Evolutionary conservation across 2,888 invertebrate species (phyloP).

Genomic region (Frankliniella intonsa): DNA sequence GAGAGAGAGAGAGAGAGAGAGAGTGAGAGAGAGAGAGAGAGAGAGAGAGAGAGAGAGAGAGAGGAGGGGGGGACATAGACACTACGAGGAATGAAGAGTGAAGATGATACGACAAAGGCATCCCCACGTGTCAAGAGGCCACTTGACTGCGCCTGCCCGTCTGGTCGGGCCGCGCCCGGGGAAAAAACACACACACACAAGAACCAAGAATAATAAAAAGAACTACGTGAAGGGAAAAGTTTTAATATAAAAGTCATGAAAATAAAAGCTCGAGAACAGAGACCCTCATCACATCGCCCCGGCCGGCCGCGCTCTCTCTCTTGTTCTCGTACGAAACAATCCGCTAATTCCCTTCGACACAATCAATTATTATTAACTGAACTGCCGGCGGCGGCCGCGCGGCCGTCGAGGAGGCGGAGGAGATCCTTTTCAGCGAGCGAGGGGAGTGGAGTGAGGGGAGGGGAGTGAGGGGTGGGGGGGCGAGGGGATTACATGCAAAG

Average conservation of each 20-base stretch:
- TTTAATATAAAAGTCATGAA: no score
- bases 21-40: not conserved
- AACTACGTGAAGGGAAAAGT: no score
- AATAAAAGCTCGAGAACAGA: not conserved
- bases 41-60: constrained; percentile 14
- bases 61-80: not conserved
- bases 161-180: no score
- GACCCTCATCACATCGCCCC: not conserved
- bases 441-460: not conserved
- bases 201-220: no score
- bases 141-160: no score
- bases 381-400: not conserved
- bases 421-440: not conserved
- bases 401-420: not conserved
- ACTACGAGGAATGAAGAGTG: no score
- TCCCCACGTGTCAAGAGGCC: no score
- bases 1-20: not conserved
- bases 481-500: not conserved
- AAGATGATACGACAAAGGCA: no score
- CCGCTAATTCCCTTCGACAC: not conserved
- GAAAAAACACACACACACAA: no score
- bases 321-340: not conserved
- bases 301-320: not conserved
- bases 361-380: not conserved
- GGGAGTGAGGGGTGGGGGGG: not conserved